Percentiles rank a stretch among this genome's conserved stretches.
phyloP scores from a whole-genome alignment of 2,113 vertebrate genomes.

The Hippopotamus amphibius region DNA sequence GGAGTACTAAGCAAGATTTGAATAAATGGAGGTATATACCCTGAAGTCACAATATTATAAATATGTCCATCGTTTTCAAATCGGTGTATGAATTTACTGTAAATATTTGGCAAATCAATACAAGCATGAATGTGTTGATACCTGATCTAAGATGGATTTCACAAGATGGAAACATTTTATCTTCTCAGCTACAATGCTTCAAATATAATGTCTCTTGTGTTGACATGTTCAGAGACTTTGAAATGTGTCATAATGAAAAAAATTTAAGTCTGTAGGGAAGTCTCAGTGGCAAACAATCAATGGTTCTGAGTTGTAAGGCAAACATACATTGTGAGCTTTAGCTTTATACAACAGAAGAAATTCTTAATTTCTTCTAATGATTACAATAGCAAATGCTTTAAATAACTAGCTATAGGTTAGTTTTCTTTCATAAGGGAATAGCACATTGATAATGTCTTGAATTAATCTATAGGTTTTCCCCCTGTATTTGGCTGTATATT shows the following conservation, averaged over 20 bases:
- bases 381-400: neutral
- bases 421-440: neutral
- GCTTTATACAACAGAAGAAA: neutral
- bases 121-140: neutral
- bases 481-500: neutral
- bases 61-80: neutral
- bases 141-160: neutral
- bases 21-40: neutral
- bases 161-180: neutral
- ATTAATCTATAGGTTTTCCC: neutral
- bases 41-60: neutral
- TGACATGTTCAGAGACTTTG: neutral
- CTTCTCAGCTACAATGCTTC: neutral
- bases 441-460: neutral
- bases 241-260: neutral
- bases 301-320: neutral
- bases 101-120: neutral
- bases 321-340: neutral
- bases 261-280: neutral
- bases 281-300: neutral
- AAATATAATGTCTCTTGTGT: neutral
- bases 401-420: neutral
- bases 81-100: constrained; percentile 10
- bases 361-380: neutral
- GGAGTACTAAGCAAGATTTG: neutral